Base-by-base conservation (phyloP, 1,140 invertebrate genomes). In the Chironomus striatipennis region DNA sequence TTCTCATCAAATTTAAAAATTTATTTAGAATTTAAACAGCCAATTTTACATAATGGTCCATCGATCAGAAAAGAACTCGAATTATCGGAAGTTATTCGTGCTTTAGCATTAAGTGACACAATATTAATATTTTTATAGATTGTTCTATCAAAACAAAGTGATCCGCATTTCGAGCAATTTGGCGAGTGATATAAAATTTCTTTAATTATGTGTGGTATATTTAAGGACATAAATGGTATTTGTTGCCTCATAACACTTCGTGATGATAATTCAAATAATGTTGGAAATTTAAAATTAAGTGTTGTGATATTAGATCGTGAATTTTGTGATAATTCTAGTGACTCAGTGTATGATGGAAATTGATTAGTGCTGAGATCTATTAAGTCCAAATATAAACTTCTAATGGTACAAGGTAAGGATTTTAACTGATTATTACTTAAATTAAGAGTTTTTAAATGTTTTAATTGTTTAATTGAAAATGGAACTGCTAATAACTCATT, bases 401-500 rank as follows among this genome's bases (percentile, higher is more conserved):
- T 17, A 1, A 70, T 70, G 7, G 65, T 20, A 70, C 17, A 18
- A 21, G 65, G 65, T 70, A 70, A 21, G 18, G 65, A 70, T 70
- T 18, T 20, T 70, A 70, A 6, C 20, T 70, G 18, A 70, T 70
- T 70, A 70, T 70, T 17, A 21, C 18, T 21, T 20, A 70, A 70
- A 70, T 70, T 70, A 82, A 76, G 74, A 77, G 81, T 18, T 79
- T 78, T 73, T 82, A 79, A 43, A 81, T 79, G 24, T 75, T 84
- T 80, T 70, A 91, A 77, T 75, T 88, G 87, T 76, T 85, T 86
- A 74, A 91, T 84, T 77, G 85, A 82, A 76, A 87, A 83, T 74
- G 90, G 89, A 75, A 91, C 76, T 72, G 80, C 77, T 77, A 76
- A 83, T 77, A 90, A 81, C 74, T 84, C 78, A 82, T 92, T 92